These are phyloP conservation scores for Tachyglossus aculeatus DNA, from an alignment of 2,797 vertebrate genomes.

Conservation along the genomic window DNA sequence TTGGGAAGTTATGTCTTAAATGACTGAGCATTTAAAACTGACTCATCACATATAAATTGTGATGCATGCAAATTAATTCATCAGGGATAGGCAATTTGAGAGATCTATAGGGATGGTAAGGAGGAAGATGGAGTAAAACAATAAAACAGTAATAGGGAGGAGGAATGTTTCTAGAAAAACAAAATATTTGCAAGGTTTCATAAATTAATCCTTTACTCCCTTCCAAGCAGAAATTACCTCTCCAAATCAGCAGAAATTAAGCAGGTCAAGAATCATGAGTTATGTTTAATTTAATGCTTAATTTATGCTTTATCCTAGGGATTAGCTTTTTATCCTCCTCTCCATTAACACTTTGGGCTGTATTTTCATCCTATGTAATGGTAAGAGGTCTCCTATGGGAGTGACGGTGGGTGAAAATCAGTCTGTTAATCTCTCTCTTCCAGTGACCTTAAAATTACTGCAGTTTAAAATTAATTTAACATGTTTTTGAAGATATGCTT, in stretches of 20 bases:
- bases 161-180: neutral
- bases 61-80: neutral
- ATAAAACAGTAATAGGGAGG: neutral
- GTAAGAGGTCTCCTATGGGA: neutral
- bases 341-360: neutral
- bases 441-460: neutral
- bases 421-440: neutral
- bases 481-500: neutral
- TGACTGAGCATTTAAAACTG: neutral
- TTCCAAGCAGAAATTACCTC: neutral
- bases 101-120: neutral
- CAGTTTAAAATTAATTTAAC: neutral
- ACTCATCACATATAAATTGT: neutral
- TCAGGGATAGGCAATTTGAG: neutral
- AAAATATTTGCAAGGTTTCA: neutral
- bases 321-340: neutral
- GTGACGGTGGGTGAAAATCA: neutral
- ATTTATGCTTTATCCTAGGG: neutral
- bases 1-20: neutral
- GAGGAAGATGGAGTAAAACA: neutral
- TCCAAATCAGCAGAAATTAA: neutral
- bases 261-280: neutral
- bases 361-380: neutral
- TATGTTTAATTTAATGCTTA: neutral
- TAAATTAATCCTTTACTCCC: neutral